phyloP scores from a whole-genome alignment of 2,113 vertebrate species.

The Forbesichthys agassizii region DNA sequence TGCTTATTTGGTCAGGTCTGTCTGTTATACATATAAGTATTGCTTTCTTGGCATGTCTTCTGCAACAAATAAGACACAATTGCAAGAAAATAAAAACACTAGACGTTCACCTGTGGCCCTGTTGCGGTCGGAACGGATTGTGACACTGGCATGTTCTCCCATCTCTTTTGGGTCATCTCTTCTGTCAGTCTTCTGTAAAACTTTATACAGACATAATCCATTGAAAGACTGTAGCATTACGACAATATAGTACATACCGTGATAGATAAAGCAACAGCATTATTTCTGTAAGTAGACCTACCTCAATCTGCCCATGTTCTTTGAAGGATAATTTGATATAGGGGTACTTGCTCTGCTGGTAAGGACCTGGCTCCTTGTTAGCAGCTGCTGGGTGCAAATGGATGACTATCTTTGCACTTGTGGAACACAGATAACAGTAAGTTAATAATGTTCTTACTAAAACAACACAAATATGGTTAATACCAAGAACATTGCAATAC shows the following conservation, averaged over 20 bases:
- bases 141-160: slow-evolving; percentile 85
- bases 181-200: slow-evolving; percentile 92
- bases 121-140: slow-evolving; percentile 80
- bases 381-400: slow-evolving; percentile 84
- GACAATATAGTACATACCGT: background rate
- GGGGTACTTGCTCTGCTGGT: slow-evolving; percentile 91
- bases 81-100: background rate
- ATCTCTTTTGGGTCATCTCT: slow-evolving; percentile 91
- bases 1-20: too few relatives aligned
- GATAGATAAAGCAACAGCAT: background rate
- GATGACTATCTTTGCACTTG: slow-evolving; percentile 95
- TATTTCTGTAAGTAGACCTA: slow-evolving; percentile 37
- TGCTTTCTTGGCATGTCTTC: too few relatives aligned
- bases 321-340: slow-evolving; percentile 95
- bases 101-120: slow-evolving; percentile 76
- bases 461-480: background rate
- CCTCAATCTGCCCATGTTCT: slow-evolving; percentile 98
- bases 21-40: too few relatives aligned
- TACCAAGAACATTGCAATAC: too few relatives aligned
- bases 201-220: slow-evolving; percentile 59
- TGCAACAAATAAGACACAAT: too few relatives aligned
- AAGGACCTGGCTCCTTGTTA: slow-evolving; percentile 92
- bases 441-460: background rate
- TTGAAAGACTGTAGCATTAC: background rate
- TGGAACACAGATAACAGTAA: slow-evolving; percentile 9